These are phyloP conservation scores for Melanogrammus aeglefinus DNA, from an alignment of 2,797 vertebrate species.

Conservation along the genomic window DNA sequence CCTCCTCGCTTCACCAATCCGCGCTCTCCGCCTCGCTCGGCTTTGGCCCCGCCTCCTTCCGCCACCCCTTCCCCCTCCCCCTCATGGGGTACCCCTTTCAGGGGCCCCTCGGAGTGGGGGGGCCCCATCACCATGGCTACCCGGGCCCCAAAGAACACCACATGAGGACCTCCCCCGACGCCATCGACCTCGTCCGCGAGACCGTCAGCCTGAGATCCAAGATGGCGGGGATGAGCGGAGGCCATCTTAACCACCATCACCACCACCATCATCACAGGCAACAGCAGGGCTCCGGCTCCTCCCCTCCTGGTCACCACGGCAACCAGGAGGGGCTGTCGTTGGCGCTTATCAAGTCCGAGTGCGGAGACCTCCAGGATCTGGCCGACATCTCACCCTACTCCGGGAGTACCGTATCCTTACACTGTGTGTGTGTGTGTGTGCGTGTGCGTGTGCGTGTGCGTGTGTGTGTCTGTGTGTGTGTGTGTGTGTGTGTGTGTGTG, in stretches of 20 bases:
- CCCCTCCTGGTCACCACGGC: slow-evolving; percentile 81
- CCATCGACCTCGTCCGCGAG: slow-evolving; percentile 92
- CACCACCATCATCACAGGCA: slow-evolving; percentile 76
- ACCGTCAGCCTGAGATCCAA: slow-evolving; percentile 96
- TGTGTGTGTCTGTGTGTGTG: slow-evolving; percentile 5
- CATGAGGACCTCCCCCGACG: slow-evolving; percentile 85
- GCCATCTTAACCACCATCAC: slow-evolving; percentile 88
- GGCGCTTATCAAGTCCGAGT: slow-evolving; percentile 98
- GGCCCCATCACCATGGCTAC: slow-evolving; percentile 78
- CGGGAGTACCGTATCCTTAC: slow-evolving; percentile 96
- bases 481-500: neutral
- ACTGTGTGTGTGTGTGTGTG: no score
- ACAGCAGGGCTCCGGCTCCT: slow-evolving; percentile 72
- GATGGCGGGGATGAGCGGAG: slow-evolving; percentile 82
- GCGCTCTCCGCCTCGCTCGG: slow-evolving; percentile 87
- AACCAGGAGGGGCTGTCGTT: slow-evolving; percentile 87
- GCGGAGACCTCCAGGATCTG: slow-evolving; percentile 96
- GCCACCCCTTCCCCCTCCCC: slow-evolving; percentile 93
- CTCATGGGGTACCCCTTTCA: slow-evolving; percentile 98
- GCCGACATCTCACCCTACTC: slow-evolving; percentile 97
- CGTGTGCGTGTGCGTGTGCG: no score
- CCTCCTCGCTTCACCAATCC: slow-evolving; percentile 88
- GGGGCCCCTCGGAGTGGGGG: slow-evolving; percentile 82
- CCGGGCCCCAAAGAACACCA: slow-evolving; percentile 82
- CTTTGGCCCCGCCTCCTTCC: slow-evolving; percentile 93